A percentile compares a stretch with the other conserved stretches of the same genome.
These are phyloP conservation scores for Stramonita haemastoma DNA, from an alignment of 2,888 invertebrate genomes.

Conservation along the genomic window DNA sequence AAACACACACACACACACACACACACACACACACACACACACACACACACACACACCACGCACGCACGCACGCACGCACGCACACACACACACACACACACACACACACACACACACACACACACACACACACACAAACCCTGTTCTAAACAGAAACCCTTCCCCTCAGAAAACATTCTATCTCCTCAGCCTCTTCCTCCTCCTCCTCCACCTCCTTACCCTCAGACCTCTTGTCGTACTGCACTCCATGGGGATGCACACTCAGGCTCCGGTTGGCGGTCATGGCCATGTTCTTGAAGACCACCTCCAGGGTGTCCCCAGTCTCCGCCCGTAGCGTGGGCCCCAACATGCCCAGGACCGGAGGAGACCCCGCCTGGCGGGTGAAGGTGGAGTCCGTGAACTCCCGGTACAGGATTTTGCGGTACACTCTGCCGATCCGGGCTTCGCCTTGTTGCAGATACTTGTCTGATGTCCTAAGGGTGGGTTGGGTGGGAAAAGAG, in stretches of 20 bases:
- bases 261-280: constrained; percentile 51
- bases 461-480: constrained; percentile 50
- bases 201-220: constrained; percentile 51
- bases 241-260: constrained; percentile 65
- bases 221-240: constrained; percentile 55
- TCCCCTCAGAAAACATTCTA: too few relatives aligned
- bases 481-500: neutral
- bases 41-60: neutral
- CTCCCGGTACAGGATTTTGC: constrained; percentile 60
- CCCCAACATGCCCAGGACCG: constrained; percentile 60
- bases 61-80: neutral
- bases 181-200: too few relatives aligned
- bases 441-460: constrained; percentile 53
- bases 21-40: neutral
- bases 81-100: constrained; percentile 34
- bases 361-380: constrained; percentile 43
- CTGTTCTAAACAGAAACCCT: too few relatives aligned
- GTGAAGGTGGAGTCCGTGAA: constrained; percentile 59
- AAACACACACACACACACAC: too few relatives aligned
- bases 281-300: constrained; percentile 57
- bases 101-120: constrained; percentile 27
- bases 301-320: constrained; percentile 59
- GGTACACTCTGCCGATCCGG: constrained; percentile 59
- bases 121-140: neutral
- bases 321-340: constrained; percentile 69